Conservation (phyloP, 2,797 vertebrate genomes). For the Monodelphis domestica region DNA sequence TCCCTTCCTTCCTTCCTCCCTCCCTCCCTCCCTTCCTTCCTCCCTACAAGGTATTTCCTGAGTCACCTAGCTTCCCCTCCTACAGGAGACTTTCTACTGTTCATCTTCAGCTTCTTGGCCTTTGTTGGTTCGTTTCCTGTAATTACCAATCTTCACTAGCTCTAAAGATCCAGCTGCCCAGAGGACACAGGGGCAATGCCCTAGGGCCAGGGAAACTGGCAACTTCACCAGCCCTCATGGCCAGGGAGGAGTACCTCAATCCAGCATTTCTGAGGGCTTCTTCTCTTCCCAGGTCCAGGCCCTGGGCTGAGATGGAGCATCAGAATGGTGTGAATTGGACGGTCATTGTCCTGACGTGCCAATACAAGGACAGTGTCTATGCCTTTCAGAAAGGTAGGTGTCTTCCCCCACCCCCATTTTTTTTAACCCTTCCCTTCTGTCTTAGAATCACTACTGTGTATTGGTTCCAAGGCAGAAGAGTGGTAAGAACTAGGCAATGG, state of each 20-base stretch:
- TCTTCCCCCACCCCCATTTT: not conserved
- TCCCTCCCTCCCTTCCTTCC: too few relatives aligned
- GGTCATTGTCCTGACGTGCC: constrained; percentile 91
- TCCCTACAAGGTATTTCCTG: too few relatives aligned
- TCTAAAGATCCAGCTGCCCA: not conserved
- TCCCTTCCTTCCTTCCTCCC: too few relatives aligned
- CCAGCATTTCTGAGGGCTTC: not conserved
- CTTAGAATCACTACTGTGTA: too few relatives aligned
- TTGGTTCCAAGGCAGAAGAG: too few relatives aligned
- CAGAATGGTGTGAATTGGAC: constrained; percentile 85
- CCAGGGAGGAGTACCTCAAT: not conserved
- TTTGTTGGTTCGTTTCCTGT: not conserved
- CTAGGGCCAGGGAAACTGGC: not conserved
- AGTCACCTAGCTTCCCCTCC: too few relatives aligned
- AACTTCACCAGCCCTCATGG: not conserved
- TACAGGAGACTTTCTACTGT: not conserved
- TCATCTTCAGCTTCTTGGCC: not conserved
- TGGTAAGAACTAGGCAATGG: too few relatives aligned
- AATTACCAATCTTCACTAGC: not conserved
- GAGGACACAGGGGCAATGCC: not conserved
- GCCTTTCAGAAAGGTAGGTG: constrained; percentile 91
- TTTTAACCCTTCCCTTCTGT: not conserved
- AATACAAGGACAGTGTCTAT: constrained; percentile 90
- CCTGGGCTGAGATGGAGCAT: constrained; percentile 74
- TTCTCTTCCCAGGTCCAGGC: not conserved